Percentiles rank a stretch among this genome's conserved stretches.
Conservation (phyloP, 2,113 vertebrate species). For the Electrona antarctica region DNA sequence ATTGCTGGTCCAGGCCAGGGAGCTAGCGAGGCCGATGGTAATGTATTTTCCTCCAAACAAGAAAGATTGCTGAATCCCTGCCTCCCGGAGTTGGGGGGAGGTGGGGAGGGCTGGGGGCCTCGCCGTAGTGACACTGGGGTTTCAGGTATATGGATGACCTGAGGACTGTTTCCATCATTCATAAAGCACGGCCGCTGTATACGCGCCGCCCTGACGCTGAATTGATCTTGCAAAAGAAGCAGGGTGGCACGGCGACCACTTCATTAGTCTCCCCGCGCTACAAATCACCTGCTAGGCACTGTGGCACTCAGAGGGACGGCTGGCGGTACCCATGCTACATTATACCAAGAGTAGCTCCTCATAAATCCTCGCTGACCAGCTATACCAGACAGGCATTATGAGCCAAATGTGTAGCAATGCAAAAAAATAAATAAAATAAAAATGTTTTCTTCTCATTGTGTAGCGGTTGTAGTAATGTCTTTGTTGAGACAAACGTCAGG, state of each 20-base stretch:
- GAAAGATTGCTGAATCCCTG: conserved; percentile 80
- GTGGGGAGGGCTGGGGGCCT: background rate
- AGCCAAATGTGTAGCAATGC: conserved; percentile 68
- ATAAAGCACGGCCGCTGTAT: conserved; percentile 78
- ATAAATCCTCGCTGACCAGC: conserved; percentile 58
- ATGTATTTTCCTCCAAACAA: conserved; percentile 80
- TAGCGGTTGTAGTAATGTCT: background rate
- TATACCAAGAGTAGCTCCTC: conserved; percentile 47
- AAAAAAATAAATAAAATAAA: conserved; percentile 16
- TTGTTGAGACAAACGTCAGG: background rate
- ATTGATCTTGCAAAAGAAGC: conserved; percentile 87
- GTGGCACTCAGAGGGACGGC: conserved; percentile 60
- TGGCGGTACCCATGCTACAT: conserved; percentile 52
- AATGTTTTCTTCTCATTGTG: conserved; percentile 49
- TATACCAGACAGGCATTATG: conserved; percentile 66
- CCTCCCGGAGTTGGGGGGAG: conserved; percentile 69
- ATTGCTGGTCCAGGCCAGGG: conserved; percentile 48
- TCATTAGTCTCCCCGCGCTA: conserved; percentile 82
- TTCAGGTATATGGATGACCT: conserved; percentile 85
- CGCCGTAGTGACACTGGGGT: conserved; percentile 61
- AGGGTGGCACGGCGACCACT: conserved; percentile 83
- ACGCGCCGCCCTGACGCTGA: conserved; percentile 65
- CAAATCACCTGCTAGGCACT: conserved; percentile 79
- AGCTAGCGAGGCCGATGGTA: conserved; percentile 57
- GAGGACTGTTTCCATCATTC: conserved; percentile 85